Percentiles rank a stretch among this genome's conserved stretches.
Conservation (phyloP, 2,888 invertebrate genomes). For the Drosophila setosimentum region DNA sequence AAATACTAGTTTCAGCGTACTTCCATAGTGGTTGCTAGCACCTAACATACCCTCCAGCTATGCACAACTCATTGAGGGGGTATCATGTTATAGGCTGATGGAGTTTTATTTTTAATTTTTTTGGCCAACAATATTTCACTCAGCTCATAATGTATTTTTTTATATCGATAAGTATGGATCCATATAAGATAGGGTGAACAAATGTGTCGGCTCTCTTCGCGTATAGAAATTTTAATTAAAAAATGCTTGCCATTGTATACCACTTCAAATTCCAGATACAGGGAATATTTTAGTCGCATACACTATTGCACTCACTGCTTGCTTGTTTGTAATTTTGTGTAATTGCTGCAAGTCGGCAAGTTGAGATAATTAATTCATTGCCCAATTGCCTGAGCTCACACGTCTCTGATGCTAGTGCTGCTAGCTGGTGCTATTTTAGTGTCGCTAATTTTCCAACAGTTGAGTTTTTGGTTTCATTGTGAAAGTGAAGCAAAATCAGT, state of each 20-base stretch:
- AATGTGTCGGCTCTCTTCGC: neutral
- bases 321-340: conserved; percentile 28
- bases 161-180: neutral
- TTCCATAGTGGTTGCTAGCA: neutral
- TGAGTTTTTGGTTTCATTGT: conserved; percentile 67
- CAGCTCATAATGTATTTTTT: neutral
- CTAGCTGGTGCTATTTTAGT: conserved; percentile 50
- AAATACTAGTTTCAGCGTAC: conserved; percentile 14
- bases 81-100: neutral
- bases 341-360: conserved; percentile 46
- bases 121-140: neutral
- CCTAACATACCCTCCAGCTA: neutral
- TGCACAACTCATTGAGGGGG: neutral
- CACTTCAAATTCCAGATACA: neutral
- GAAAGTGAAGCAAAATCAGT: conserved; percentile 60
- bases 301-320: conserved; percentile 7
- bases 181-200: neutral
- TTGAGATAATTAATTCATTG: conserved; percentile 65
- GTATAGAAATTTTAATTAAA: neutral
- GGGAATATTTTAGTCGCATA: neutral
- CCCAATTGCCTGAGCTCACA: conserved; percentile 57
- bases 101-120: neutral
- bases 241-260: neutral
- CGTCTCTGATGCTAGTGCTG: neutral
- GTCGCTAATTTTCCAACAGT: conserved; percentile 70